Evolutionary conservation across 2,888 invertebrate genomes (phyloP), one percentile per base, ranked within the genome.

Genomic region (Leptinotarsa rubiginosa): DNA sequence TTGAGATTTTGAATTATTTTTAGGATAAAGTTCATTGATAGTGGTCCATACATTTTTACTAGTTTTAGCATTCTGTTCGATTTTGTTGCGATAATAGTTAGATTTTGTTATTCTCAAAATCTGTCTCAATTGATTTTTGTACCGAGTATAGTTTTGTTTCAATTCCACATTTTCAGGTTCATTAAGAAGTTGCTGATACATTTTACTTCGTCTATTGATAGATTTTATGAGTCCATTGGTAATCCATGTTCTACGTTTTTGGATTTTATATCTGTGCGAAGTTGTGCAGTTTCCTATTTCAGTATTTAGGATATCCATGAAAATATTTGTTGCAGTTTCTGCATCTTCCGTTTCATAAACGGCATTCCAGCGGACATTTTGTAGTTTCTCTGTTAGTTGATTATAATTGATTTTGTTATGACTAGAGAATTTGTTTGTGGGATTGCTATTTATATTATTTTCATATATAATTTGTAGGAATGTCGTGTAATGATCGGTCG

Each of bases 191-290:
- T 67, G 49, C 25, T 67, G 56, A 47, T 69, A 69, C 69, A 56
- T 69, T 56, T 54, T 31, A 69, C 59, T 56, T 25, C 69, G 69
- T 69, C 47, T 69, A 56, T 69, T 69, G 25, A 67, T 67, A 50
- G 67, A 49, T 50, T 49, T 67, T 50, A 67, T 49, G 41, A 67
- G 31, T 49, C 67, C 69, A 52, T 69, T 69, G 41, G 69, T 69
- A 25, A 54, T 69, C 69, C 69, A 69, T 69, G 47, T 54, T 56
- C 56, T 69, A 56, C 69, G 69, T 41, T 69, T 68, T 69, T 69
- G 41, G 47, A 54, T 54, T 69, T 69, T 69, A 18, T 41, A 41
- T 69, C 41, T 69, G 64, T 56, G 54, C 54, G 41, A 18, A 41
- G 49, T 56, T 69, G 64, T 54, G 54, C 54, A 54, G 18, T 54